A percentile compares a stretch with the other conserved stretches of the same genome.
Conservation (phyloP, 1,140 invertebrate species). For the Heliconius hewitsoni region DNA sequence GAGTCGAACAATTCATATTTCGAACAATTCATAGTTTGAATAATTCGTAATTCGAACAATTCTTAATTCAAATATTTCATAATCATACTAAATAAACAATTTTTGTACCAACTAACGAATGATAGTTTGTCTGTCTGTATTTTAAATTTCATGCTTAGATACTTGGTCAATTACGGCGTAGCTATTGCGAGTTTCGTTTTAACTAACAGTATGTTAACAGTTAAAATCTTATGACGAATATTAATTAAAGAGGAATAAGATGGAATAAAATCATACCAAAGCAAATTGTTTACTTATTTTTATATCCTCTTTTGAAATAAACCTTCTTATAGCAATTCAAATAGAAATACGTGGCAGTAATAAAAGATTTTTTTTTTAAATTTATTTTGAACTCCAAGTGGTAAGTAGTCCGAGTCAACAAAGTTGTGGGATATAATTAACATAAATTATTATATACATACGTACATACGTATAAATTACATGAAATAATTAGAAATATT, state of each 20-base stretch:
- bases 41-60: background rate
- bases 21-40: background rate
- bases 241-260: conserved; percentile 69
- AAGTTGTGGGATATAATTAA: too few relatives aligned
- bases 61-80: background rate
- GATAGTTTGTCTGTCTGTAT: conserved; percentile 11
- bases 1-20: background rate
- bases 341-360: too few relatives aligned
- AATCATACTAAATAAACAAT: background rate
- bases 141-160: conserved; percentile 9
- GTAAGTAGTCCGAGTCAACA: too few relatives aligned
- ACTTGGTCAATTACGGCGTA: conserved; percentile 14
- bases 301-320: too few relatives aligned
- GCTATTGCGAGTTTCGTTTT: conserved; percentile 5
- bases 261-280: conserved; percentile 69
- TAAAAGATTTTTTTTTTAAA: too few relatives aligned
- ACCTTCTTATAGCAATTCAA: too few relatives aligned
- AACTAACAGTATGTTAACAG: conserved; percentile 49
- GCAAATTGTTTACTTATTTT: background rate
- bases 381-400: too few relatives aligned
- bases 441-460: too few relatives aligned
- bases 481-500: too few relatives aligned
- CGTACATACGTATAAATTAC: too few relatives aligned
- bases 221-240: conserved; percentile 78
- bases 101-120: background rate